Evolutionary conservation across 2,113 vertebrate genomes (phyloP).

Genomic region (Anarrhichthys ocellatus): DNA sequence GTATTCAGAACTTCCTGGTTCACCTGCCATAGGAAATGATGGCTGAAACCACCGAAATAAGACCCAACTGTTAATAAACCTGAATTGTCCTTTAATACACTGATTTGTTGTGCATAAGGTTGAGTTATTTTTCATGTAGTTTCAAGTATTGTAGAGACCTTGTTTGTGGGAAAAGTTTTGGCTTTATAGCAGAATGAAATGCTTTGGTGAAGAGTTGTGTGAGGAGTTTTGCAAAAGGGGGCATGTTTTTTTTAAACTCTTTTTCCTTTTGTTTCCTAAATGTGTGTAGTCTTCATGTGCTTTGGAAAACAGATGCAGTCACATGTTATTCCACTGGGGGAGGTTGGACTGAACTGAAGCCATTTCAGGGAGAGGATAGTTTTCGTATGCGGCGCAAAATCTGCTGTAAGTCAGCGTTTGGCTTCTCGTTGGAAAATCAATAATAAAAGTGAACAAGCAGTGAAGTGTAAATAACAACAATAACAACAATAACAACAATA

Average conservation of each 20-base stretch:
- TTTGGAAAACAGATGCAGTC: slow-evolving; percentile 21
- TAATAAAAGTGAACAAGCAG: slow-evolving; percentile 58
- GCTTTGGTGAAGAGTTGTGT: background rate
- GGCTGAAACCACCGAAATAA: background rate
- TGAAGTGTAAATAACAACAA: slow-evolving; percentile 62
- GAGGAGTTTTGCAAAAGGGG: background rate
- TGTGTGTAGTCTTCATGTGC: background rate
- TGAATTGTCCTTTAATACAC: background rate
- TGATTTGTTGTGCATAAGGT: background rate
- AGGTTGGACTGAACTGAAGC: background rate
- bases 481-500: too few relatives aligned
- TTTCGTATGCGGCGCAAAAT: background rate
- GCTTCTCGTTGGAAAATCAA: slow-evolving; percentile 37
- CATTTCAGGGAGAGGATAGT: background rate
- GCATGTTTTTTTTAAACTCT: background rate
- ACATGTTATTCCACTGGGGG: slow-evolving; percentile 1
- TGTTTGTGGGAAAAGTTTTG: background rate
- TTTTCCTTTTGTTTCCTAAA: background rate
- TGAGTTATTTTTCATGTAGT: background rate
- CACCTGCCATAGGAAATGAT: background rate
- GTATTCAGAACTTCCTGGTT: background rate
- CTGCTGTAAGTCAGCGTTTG: background rate
- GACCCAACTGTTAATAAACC: background rate
- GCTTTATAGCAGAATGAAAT: slow-evolving; percentile 6
- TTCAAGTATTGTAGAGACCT: background rate